Evolutionary conservation across 1,140 invertebrate species (phyloP), one percentile per base, ranked within the genome.

Genomic region (Lordiphosa collinella): DNA sequence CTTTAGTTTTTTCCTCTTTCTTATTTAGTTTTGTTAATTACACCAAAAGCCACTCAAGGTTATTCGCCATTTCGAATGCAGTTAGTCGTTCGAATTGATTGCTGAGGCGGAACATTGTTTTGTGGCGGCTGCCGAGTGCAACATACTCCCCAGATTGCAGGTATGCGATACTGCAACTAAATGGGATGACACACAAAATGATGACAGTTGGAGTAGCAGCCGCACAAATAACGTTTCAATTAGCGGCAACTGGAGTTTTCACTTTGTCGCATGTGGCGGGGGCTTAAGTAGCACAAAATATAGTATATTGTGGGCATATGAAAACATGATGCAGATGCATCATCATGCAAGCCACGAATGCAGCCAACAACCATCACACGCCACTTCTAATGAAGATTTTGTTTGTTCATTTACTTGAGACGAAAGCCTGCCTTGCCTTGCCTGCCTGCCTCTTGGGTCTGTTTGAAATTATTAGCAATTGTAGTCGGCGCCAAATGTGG

Each of bases 401-500:
- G 44, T 47, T 66, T 46, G 18, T 22, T 43, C 68, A 66, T 79
- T 63, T 63, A 64, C 58, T 48, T 1, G 41, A 34, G 44, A 48
- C 25, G 25, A 44, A 44, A 29, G 57, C 37, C 35, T 38, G 37
- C 29, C 8, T 32, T 32, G n/a, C n/a, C 31, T 18, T 40, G 46
- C 38, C 14, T 32, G 25, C 12, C 14, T 32, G 25, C 12, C 25
- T 10, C 29, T 47, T 79, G 58, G 58, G 56, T 66, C 62, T 71
- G 66, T 61, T 62, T 54, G 36, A 63, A 62, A 48, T 52, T 55
- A 64, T 56, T 54, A 50, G 68, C 49, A 68, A 60, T 68, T 38
- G 65, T 34, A 47, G 66, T 66, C 78, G 74, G 80, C 79, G 80
- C 75, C 80, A 86, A 86, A 86, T 74, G 74, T 86, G 74, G 70